Evolutionary conservation across 1,140 invertebrate genomes (phyloP), one percentile per base, ranked within the genome.

Genomic region (Aleiodes sp.): DNA sequence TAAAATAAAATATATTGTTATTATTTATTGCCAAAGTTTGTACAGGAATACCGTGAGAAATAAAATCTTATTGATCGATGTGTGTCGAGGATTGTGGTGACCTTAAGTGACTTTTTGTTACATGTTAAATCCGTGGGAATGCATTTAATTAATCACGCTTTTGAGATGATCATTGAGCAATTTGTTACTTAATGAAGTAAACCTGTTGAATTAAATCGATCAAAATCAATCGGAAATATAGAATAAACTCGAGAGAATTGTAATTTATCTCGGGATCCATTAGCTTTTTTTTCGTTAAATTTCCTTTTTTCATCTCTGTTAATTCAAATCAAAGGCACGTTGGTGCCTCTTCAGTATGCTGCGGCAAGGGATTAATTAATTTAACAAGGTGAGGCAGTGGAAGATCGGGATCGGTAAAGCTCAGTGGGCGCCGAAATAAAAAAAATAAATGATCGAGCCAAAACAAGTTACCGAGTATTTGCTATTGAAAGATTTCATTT

Each of bases 11-110:
- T n/a, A n/a, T n/a, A n/a, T n/a, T n/a, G n/a, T n/a, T n/a, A n/a
- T n/a, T n/a, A n/a, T n/a, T n/a, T n/a, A n/a, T 10, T 35, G 31
- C 10, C 31, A 35, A 24, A 8, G 46, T 14, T 41, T n/a, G 9
- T 41, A 8, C 19, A n/a, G n/a, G n/a, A n/a, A n/a, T n/a, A 52
- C 12, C 56, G 56, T 59, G 56, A 59, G 56, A 59, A 59, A 29
- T 33, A 4, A 31, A 59, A 59, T 59, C 56, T n/a, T n/a, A 28
- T 33, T 59, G 56, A 59, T 59, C 26, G 56, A 59, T 59, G 28
- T 59, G 28, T 59, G 56, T 59, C 56, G 10, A n/a, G n/a, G n/a
- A n/a, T n/a, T n/a, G n/a, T n/a, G 12, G 7, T 59, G 56, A 59
- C 56, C 56, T 31, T 59, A 59, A 31, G 14, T 29, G 8, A 59